These are phyloP conservation scores for Euwallacea similis DNA, from an alignment of 1,140 invertebrate genomes.

Conservation along the genomic window DNA sequence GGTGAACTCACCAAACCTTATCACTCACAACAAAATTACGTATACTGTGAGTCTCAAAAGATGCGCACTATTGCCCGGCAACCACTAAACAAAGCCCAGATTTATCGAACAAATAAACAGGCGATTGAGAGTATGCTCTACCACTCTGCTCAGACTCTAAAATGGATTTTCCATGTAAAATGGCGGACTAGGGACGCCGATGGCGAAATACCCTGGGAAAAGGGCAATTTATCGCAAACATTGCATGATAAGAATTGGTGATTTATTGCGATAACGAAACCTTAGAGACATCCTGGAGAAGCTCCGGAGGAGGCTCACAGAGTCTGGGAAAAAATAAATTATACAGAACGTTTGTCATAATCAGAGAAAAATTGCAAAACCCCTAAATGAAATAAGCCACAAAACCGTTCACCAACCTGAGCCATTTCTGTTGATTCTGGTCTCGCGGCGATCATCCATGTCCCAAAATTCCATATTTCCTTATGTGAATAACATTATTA, in stretches of 20 bases:
- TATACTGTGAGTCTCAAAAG: background rate
- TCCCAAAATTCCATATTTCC: conserved; percentile 52
- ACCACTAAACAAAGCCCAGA: conserved; percentile 31
- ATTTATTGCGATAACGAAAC: too few relatives aligned
- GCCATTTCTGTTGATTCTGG: conserved; percentile 37
- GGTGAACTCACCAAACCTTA: background rate
- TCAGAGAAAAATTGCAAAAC: too few relatives aligned
- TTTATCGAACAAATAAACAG: conserved; percentile 40
- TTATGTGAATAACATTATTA: conserved; percentile 38
- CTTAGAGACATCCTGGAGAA: too few relatives aligned
- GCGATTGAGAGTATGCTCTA: conserved; percentile 4
- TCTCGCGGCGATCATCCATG: conserved; percentile 49
- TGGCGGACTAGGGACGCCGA: too few relatives aligned
- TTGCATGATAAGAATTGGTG: too few relatives aligned
- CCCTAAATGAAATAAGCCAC: too few relatives aligned
- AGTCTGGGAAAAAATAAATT: too few relatives aligned
- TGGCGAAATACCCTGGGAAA: too few relatives aligned
- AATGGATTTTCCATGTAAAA: too few relatives aligned
- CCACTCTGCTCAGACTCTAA: background rate
- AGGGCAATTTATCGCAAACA: too few relatives aligned
- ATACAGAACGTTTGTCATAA: too few relatives aligned
- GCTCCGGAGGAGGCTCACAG: too few relatives aligned
- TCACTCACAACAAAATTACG: background rate
- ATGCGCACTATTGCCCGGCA: background rate
- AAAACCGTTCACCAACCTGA: conserved; percentile 6